These are phyloP conservation scores for Coregonus ussuriensis DNA, from an alignment of 2,797 vertebrate species.

Conservation along the genomic window DNA sequence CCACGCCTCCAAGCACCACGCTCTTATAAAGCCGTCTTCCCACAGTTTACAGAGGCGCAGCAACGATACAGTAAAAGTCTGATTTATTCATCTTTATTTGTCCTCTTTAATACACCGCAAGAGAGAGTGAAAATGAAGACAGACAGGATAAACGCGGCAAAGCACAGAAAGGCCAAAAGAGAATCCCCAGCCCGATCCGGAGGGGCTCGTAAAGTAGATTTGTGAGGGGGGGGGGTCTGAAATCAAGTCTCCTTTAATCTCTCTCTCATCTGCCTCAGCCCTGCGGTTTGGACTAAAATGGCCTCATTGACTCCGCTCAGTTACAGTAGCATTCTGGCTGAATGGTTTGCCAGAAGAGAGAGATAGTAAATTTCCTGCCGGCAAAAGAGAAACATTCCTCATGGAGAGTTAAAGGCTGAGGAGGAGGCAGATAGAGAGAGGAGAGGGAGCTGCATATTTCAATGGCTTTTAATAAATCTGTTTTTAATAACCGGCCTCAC, in stretches of 20 bases:
- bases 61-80: background rate
- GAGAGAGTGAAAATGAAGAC: background rate
- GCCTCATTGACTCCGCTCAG: slow-evolving; percentile 27
- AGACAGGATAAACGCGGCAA: background rate
- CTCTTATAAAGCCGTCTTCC: slow-evolving; percentile 6
- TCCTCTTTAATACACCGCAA: background rate
- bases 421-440: background rate
- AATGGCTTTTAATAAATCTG: slow-evolving; percentile 31
- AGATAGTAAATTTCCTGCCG: slow-evolving; percentile 1
- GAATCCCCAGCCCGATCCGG: background rate
- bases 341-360: slow-evolving; percentile 8
- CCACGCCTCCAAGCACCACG: background rate
- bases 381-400: background rate
- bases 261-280: slow-evolving; percentile 41
- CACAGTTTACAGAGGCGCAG: background rate
- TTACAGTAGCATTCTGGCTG: background rate
- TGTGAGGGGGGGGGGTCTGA: slow-evolving; percentile 31
- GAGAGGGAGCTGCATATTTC: background rate
- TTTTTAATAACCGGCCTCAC: slow-evolving; percentile 33
- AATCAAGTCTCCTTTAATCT: slow-evolving; percentile 47
- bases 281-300: slow-evolving; percentile 24
- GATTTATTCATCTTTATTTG: slow-evolving; percentile 6
- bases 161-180: background rate
- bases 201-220: slow-evolving; percentile 39
- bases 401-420: background rate